A percentile compares a stretch with the other conserved stretches of the same genome.
These are phyloP conservation scores for Myathropa florea DNA, from an alignment of 2,888 invertebrate genomes.

Conservation along the genomic window DNA sequence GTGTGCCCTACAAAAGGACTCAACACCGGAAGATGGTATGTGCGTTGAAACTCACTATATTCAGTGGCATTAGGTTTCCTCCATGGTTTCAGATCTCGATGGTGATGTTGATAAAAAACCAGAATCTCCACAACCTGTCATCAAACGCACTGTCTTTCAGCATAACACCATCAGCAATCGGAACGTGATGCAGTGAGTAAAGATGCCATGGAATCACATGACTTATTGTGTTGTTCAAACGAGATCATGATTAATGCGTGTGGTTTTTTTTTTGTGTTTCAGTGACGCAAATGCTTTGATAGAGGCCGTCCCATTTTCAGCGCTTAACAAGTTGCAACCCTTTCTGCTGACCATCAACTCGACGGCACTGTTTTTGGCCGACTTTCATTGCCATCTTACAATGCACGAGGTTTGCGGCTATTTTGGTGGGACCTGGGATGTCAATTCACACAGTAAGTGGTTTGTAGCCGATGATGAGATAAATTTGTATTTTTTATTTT, in stretches of 20 bases:
- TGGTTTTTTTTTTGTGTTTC: conserved; percentile 77
- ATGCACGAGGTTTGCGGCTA: conserved; percentile 98
- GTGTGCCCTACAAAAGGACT: conserved; percentile 83
- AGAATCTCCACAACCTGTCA: conserved; percentile 83
- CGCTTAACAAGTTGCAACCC: conserved; percentile 94
- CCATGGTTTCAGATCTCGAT: conserved; percentile 81
- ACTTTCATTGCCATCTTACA: conserved; percentile 96
- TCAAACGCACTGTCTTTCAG: conserved; percentile 86
- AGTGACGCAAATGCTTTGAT: conserved; percentile 95
- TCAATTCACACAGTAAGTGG: conserved; percentile 93
- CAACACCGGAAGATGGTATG: conserved; percentile 77
- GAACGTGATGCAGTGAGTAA: conserved; percentile 88
- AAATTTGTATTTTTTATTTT: not conserved
- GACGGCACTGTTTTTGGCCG: conserved; percentile 92
- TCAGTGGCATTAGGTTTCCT: conserved; percentile 25
- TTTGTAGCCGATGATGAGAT: conserved; percentile 52
- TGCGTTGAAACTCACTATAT: not conserved
- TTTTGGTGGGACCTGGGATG: conserved; percentile 96
- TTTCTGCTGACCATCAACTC: conserved; percentile 93
- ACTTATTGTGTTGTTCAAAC: not conserved
- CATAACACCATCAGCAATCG: conserved; percentile 89
- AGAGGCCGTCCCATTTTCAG: conserved; percentile 93
- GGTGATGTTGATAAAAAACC: conserved; percentile 85
- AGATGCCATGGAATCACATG: not conserved
- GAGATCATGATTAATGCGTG: not conserved